Percentiles rank a stretch among this genome's conserved stretches.
phyloP scores from a whole-genome alignment of 2,113 vertebrate species.

The Catharus fuscescens region DNA sequence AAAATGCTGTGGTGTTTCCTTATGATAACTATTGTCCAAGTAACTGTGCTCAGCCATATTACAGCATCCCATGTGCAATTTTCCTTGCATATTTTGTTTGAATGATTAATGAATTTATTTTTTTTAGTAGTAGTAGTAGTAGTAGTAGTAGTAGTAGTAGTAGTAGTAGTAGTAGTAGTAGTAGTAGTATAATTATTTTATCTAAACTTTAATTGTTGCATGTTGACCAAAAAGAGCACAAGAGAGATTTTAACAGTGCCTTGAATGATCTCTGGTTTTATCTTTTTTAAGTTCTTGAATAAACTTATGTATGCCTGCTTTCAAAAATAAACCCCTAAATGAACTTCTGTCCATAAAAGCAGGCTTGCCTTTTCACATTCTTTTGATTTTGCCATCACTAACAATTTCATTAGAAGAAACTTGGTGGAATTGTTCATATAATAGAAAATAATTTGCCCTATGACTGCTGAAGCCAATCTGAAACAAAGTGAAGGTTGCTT shows the following conservation, averaged over 20 bases:
- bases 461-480: background rate
- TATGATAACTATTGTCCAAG: background rate
- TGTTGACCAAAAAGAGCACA: background rate
- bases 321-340: background rate
- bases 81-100: background rate
- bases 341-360: background rate
- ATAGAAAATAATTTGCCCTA: background rate
- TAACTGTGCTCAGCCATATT: background rate
- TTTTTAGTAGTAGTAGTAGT: no score
- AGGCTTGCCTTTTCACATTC: background rate
- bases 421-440: background rate
- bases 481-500: background rate
- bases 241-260: background rate
- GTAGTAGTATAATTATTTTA: background rate
- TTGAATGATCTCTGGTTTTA: background rate
- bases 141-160: no score
- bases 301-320: background rate
- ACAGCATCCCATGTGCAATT: background rate
- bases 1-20: background rate
- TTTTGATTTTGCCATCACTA: background rate
- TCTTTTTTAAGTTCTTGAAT: background rate
- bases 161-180: no score
- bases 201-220: background rate
- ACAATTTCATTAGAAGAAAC: background rate
- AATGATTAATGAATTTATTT: background rate